Base-by-base conservation (phyloP, 2,113 vertebrate genomes). In the Corythoichthys haematopterus region DNA sequence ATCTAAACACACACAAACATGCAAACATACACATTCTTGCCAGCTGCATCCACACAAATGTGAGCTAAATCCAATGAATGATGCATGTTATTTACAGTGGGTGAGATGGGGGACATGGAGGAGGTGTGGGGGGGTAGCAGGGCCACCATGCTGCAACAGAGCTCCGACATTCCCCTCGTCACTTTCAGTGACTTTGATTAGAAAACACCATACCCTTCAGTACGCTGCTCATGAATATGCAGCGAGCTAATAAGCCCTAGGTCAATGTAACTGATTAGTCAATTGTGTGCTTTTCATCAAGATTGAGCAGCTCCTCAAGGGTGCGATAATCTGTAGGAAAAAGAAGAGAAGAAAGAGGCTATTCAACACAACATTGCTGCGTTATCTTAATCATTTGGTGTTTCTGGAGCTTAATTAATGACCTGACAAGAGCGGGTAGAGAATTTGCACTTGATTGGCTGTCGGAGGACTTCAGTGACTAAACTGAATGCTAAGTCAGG, bases 141-240 rank as follows among this genome's bases (percentile, higher is more conserved):
- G 74, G 69, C 61, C 66, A 52, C 57, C 52, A 33, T 20, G 57
- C 88, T 37, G 68, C 68, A 50, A 45, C 65, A 70, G 63, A 59
- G 62, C 70, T 61, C 73, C 70, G 1, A 0, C 65, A 5, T 79
- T 77, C 46, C 69, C 61, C 50, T 71, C 74, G 71, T 83, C 74
- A 74, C 75, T 80, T 74, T 86, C 92, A 89, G 87, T 79, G 82
- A 88, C 93, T 93, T 93, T 93, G 93, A 95, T 95, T 94, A 93
- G 94, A 94, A 95, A 91, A 79, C 92, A 85, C 75, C 85, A 78
- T 74, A 60, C 72, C 77, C 82, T 80, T 74, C 69, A 70, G 65
- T 58, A 80, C 84, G 77, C 81, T 88, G 90, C 86, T 85, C 84
- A 94, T 94, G 93, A 94, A 96, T 94, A 94, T 94, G 90, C 93